phyloP scores from a whole-genome alignment of 2,888 invertebrate genomes.

The Zhuqinia jingwanae region DNA sequence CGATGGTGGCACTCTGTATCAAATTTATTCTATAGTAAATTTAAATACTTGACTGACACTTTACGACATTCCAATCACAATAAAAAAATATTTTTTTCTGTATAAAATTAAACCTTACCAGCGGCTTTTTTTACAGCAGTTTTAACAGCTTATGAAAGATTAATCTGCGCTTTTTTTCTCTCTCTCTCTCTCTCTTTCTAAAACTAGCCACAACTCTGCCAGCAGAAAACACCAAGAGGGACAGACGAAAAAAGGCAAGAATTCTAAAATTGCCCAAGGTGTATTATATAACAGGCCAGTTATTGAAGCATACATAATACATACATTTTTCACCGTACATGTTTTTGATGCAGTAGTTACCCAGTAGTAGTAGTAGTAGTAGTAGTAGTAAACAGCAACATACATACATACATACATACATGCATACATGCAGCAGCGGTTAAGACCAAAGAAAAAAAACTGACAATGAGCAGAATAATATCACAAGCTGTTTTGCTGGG shows the following conservation, averaged over 20 bases:
- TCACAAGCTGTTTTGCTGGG: slow-evolving; percentile 35
- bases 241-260: slow-evolving; percentile 57
- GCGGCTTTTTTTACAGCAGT: too few relatives aligned
- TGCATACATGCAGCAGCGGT: slow-evolving; percentile 2
- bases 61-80: too few relatives aligned
- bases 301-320: slow-evolving; percentile 17
- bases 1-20: too few relatives aligned
- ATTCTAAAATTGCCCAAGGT: slow-evolving; percentile 67
- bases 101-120: too few relatives aligned
- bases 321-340: not conserved
- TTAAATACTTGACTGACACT: too few relatives aligned
- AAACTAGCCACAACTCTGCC: slow-evolving; percentile 30
- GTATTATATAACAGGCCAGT: slow-evolving; percentile 63
- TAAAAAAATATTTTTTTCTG: too few relatives aligned
- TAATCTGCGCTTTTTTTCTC: slow-evolving; percentile 60
- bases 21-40: too few relatives aligned
- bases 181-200: slow-evolving; percentile 17
- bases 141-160: slow-evolving; percentile 64
- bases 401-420: not conserved
- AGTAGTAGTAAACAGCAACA: not conserved
- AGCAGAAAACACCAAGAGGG: slow-evolving; percentile 4
- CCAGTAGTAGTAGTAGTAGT: too few relatives aligned
- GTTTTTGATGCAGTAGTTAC: too few relatives aligned
- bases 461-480: slow-evolving; percentile 29
- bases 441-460: slow-evolving; percentile 19